These are phyloP conservation scores for Sprattus sprattus DNA, from an alignment of 2,113 vertebrate species.

Conservation along the genomic window DNA sequence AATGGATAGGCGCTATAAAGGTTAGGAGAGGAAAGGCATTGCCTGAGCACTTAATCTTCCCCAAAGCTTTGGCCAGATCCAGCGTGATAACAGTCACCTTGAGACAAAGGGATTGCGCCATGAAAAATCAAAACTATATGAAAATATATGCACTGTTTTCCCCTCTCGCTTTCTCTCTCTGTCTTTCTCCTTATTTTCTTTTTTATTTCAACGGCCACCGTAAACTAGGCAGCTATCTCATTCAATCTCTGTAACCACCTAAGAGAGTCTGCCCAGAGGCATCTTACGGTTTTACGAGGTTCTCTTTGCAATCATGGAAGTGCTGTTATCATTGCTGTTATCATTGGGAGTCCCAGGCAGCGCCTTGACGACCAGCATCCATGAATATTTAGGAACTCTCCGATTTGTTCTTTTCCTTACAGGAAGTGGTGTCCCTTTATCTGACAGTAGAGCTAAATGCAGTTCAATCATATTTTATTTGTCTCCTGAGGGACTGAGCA, in stretches of 20 bases:
- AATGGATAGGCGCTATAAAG: conserved; percentile 68
- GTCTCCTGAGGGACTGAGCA: neutral
- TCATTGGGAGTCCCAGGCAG: neutral
- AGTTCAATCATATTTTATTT: neutral
- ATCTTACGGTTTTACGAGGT: neutral
- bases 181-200: neutral
- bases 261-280: conserved; percentile 5
- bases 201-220: neutral
- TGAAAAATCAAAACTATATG: neutral
- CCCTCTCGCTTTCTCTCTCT: neutral
- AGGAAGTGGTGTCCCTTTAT: neutral
- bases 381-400: conserved; percentile 13
- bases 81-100: conserved; percentile 72
- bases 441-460: neutral
- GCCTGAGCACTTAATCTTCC: conserved; percentile 67
- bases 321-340: conserved; percentile 21
- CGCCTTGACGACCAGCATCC: neutral
- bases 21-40: conserved; percentile 64
- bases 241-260: conserved; percentile 19
- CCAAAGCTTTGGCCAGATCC: conserved; percentile 60
- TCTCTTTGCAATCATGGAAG: conserved; percentile 13
- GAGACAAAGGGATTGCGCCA: conserved; percentile 67
- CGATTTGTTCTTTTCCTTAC: neutral
- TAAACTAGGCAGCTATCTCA: conserved; percentile 10
- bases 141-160: conserved; percentile 13